Base-by-base conservation (phyloP, 2,888 invertebrate genomes). In the Synanthedon andrenaeformis region DNA sequence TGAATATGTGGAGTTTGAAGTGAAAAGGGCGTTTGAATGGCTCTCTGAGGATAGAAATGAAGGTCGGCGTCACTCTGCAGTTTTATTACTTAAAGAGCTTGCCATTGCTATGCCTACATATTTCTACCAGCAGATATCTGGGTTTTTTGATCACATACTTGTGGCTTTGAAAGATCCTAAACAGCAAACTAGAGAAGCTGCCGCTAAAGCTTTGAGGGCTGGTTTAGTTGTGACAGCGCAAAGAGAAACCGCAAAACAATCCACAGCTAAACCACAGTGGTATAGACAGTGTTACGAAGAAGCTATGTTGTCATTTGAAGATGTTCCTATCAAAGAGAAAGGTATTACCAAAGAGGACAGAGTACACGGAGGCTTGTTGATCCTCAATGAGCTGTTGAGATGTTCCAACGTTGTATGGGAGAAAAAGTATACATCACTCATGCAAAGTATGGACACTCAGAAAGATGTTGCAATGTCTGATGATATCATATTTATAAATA, bases 1-100 rank as follows among this genome's bases (percentile, higher is more conserved):
- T 0, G 97, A 98, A 72, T 97, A 98, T 74, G 97, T 99, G n/a
- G 98, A 98, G 69, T 97, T 97, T 86, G 98, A 98, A 83, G 96
- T 98, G 1, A 97, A 97, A 76, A 90, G 96, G 69, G 96, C 98
- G 1, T 95, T 97, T 74, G 99, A 99, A 76, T 98, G 97, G 97
- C 88, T 99, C 4, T 93, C 94, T 28, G 95, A 94, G 52, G 97
- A 96, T 67, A 89, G 96, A 62, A 92, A 96, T 76, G 98, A 98
- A 88, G 94, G 95, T 3, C 93, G 96, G 72, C 90, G 97, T 52
- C 96, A 96, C 78, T 96, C 97, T 11, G 97, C 97, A 11, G 97
- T 98, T 2, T 88, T 99, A 51, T 92, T 99, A 13, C 82, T 98
- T 11, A 92, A 96, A 66, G 99, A 99, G 83, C 83, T 99, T 51